phyloP scores from a whole-genome alignment of 2,888 invertebrate species.

The Leptopterna dolabrata region DNA sequence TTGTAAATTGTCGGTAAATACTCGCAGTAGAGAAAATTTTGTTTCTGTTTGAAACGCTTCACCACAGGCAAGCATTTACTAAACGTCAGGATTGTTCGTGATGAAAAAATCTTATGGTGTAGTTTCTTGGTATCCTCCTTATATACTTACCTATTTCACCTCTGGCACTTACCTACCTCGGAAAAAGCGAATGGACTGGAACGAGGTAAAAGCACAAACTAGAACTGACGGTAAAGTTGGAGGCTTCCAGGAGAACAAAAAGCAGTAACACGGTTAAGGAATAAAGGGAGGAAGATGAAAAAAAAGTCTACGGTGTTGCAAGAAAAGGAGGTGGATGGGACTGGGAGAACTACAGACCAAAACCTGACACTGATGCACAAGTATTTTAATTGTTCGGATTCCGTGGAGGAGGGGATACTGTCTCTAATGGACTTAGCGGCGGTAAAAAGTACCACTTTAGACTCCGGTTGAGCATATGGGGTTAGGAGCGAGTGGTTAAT shows the following conservation, averaged over 20 bases:
- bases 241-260: neutral
- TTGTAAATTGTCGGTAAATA: too few species aligned
- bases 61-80: too few species aligned
- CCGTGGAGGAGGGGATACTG: neutral
- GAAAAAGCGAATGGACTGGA: neutral
- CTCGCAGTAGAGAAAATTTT: too few species aligned
- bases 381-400: slow-evolving; percentile 3
- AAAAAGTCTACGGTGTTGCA: neutral
- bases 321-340: neutral
- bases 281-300: neutral
- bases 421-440: slow-evolving; percentile 4
- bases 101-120: neutral
- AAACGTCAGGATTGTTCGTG: too few species aligned
- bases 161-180: neutral
- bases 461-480: neutral
- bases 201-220: neutral
- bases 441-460: neutral
- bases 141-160: too few species aligned
- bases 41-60: too few species aligned
- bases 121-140: neutral
- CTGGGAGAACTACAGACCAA: neutral
- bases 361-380: slow-evolving; percentile 7
- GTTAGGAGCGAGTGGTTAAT: neutral
- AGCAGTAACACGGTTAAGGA: slow-evolving; percentile 3
- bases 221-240: neutral